phyloP scores from a whole-genome alignment of 2,888 invertebrate genomes.

The Tanaodytes sp. region DNA sequence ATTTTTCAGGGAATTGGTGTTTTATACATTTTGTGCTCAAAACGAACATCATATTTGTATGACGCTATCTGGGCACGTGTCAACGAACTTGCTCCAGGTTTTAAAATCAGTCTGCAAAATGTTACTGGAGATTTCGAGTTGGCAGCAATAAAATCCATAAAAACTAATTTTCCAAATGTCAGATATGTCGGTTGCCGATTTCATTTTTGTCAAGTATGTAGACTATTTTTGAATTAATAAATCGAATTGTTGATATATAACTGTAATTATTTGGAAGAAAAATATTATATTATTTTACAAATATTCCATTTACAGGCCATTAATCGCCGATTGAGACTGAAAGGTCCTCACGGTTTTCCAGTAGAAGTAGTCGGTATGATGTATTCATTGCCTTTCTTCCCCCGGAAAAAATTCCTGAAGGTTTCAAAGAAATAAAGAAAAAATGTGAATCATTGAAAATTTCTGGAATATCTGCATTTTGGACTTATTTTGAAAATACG shows the following conservation, averaged over 20 bases:
- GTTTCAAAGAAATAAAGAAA: background rate
- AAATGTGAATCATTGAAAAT: background rate
- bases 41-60: conserved; percentile 7
- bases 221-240: background rate
- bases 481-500: background rate
- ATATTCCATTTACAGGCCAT: background rate
- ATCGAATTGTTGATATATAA: background rate
- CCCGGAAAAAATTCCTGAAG: background rate
- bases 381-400: conserved; percentile 1
- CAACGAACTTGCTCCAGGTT: conserved; percentile 8
- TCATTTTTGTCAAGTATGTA: conserved; percentile 15
- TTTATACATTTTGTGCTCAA: conserved; percentile 20
- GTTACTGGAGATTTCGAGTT: conserved; percentile 20
- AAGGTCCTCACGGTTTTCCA: background rate
- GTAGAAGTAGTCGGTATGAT: background rate
- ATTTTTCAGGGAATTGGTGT: conserved; percentile 21
- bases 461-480: background rate
- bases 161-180: conserved; percentile 1
- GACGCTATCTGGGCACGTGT: conserved; percentile 7
- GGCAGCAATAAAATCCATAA: conserved; percentile 13
- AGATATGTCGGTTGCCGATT: conserved; percentile 16
- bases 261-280: no score
- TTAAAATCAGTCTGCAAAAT: background rate
- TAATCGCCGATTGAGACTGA: background rate
- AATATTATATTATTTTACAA: no score